These are phyloP conservation scores for Copidosoma aretas DNA, from an alignment of 2,888 invertebrate genomes.

Conservation along the genomic window DNA sequence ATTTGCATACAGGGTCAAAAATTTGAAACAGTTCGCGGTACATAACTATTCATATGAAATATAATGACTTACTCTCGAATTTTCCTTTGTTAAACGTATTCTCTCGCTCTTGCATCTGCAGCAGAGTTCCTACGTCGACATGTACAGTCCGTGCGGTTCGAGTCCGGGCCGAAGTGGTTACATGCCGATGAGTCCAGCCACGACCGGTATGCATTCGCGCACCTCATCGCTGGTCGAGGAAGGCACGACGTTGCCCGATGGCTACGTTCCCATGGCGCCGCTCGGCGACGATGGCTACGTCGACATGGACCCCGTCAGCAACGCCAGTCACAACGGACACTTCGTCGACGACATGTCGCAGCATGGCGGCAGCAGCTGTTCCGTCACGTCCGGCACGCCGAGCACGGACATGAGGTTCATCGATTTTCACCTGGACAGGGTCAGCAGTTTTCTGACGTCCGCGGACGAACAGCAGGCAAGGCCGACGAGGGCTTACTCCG, in stretches of 20 bases:
- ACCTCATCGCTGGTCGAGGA: slow-evolving; percentile 70
- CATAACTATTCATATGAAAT: too few relatives aligned
- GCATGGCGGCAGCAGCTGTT: slow-evolving; percentile 73
- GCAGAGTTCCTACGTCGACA: slow-evolving; percentile 65
- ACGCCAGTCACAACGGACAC: slow-evolving; percentile 52
- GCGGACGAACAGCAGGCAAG: slow-evolving; percentile 68
- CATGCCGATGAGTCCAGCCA: slow-evolving; percentile 66
- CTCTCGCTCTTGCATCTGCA: slow-evolving; percentile 4
- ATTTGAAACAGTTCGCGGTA: too few relatives aligned
- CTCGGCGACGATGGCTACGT: slow-evolving; percentile 67
- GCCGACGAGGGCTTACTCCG: slow-evolving; percentile 83
- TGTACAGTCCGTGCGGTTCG: slow-evolving; percentile 65
- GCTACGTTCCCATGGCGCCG: slow-evolving; percentile 76
- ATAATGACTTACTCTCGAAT: too few relatives aligned
- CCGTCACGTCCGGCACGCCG: slow-evolving; percentile 82
- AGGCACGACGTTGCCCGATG: slow-evolving; percentile 59
- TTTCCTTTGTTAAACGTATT: too few relatives aligned
- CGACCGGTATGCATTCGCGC: slow-evolving; percentile 67
- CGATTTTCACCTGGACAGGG: slow-evolving; percentile 83
- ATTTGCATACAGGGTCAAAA: too few relatives aligned
- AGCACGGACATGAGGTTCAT: slow-evolving; percentile 78
- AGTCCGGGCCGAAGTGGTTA: slow-evolving; percentile 64
- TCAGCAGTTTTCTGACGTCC: slow-evolving; percentile 74
- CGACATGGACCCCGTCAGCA: slow-evolving; percentile 67
- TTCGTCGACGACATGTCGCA: slow-evolving; percentile 65